Evolutionary conservation across 2,797 vertebrate genomes (phyloP).

Genomic region (Enoplosus armatus): DNA sequence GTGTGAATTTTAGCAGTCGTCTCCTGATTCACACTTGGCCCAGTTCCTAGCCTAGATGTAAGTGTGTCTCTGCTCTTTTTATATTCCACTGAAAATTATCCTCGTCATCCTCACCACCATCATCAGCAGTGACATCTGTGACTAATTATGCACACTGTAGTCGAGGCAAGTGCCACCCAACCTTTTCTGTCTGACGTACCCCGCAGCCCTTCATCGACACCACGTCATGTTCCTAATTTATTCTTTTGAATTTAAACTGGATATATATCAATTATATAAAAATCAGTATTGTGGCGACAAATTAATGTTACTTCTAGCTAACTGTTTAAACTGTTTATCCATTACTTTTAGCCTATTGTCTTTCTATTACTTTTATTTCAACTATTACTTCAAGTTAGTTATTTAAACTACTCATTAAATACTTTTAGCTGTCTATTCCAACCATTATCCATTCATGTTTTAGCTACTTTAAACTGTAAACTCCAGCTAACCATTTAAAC

Average conservation of each 20-base stretch:
- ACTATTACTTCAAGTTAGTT: no score
- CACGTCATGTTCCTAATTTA: neutral
- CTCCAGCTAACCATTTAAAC: neutral
- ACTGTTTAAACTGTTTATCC: no score
- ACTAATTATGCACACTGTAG: slow-evolving; percentile 41
- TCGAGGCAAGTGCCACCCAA: slow-evolving; percentile 16
- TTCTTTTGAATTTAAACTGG: neutral
- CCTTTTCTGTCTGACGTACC: neutral
- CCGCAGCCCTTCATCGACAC: neutral
- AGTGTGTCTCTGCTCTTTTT: slow-evolving; percentile 65
- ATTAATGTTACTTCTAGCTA: neutral
- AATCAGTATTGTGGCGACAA: neutral
- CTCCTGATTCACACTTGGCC: slow-evolving; percentile 65
- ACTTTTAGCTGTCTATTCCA: neutral
- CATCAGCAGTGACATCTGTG: slow-evolving; percentile 49
- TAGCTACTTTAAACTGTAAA: neutral
- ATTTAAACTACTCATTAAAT: neutral
- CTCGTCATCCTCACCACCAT: slow-evolving; percentile 48
- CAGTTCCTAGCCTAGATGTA: slow-evolving; percentile 66
- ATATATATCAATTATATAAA: neutral
- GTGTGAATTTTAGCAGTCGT: slow-evolving; percentile 52
- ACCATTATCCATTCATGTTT: neutral
- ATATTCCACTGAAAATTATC: slow-evolving; percentile 51
- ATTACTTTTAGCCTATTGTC: no score
- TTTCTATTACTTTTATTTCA: no score